These are phyloP conservation scores for Bemisia tabaci DNA, from an alignment of 1,140 invertebrate genomes.

Conservation along the genomic window DNA sequence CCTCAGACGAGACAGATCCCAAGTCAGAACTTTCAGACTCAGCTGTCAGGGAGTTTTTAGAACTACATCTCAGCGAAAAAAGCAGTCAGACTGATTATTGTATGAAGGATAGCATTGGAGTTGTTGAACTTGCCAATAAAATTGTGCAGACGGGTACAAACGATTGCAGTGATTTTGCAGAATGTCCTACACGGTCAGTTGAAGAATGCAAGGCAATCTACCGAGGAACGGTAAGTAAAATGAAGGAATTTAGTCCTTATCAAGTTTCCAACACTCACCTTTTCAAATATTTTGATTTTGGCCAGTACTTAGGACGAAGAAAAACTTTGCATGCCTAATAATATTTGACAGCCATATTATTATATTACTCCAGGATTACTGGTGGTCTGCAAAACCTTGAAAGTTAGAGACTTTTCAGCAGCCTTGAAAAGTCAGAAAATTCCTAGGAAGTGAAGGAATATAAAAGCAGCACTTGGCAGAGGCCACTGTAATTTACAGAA, in stretches of 20 bases:
- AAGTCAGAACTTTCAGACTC: not conserved
- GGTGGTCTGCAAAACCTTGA: no score
- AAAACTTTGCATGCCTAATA: no score
- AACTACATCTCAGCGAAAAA: not conserved
- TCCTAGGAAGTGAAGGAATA: no score
- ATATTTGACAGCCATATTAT: no score
- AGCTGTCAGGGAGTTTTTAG: not conserved
- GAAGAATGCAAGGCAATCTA: conserved; percentile 8
- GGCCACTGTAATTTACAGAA: no score
- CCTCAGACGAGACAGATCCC: not conserved
- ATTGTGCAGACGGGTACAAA: not conserved
- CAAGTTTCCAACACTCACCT: no score
- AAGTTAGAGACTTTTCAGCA: no score
- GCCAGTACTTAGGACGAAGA: no score
- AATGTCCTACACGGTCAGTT: not conserved
- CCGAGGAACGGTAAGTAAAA: not conserved
- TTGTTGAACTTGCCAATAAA: not conserved
- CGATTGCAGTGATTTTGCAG: not conserved
- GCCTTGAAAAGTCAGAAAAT: no score
- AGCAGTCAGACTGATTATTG: not conserved
- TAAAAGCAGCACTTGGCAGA: no score
- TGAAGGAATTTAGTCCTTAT: conserved; percentile 23
- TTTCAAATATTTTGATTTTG: no score
- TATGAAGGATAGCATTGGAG: not conserved
- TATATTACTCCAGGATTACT: no score